Conservation (phyloP, 1,140 invertebrate genomes). For the Drosophila subobscura region DNA sequence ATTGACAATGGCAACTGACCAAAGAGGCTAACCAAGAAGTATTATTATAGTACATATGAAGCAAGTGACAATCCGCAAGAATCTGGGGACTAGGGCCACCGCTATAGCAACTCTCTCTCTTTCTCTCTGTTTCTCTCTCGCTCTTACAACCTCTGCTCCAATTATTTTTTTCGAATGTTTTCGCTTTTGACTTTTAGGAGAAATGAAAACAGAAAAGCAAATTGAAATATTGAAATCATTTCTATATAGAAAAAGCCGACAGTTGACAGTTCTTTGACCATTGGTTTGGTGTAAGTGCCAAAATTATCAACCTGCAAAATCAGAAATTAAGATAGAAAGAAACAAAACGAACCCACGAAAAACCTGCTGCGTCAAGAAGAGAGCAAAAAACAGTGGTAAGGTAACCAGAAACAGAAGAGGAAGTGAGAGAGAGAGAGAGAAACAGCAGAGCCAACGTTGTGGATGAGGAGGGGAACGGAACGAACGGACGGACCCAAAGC, state of each 20-base stretch:
- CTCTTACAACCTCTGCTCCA: constrained; percentile 56
- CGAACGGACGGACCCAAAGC: constrained; percentile 23
- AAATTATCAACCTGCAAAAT: constrained; percentile 15
- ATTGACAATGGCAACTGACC: constrained; percentile 56
- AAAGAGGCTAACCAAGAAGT: neutral
- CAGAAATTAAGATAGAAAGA: constrained; percentile 8
- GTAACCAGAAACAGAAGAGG: constrained; percentile 27
- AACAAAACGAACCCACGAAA: constrained; percentile 19
- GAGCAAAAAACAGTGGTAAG: constrained; percentile 54
- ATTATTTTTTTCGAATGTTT: constrained; percentile 49
- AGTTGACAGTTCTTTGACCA: too few species aligned
- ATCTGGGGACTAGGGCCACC: constrained; percentile 11
- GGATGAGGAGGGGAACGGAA: constrained; percentile 12
- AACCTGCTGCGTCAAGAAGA: constrained; percentile 67
- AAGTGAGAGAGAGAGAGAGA: neutral
- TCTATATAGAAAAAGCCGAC: constrained; percentile 1
- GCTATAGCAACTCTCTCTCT: constrained; percentile 52
- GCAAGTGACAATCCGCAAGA: constrained; percentile 5
- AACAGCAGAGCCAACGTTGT: neutral
- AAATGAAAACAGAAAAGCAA: constrained; percentile 6
- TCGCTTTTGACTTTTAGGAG: constrained; percentile 56
- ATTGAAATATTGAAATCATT: constrained; percentile 1
- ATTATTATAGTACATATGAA: constrained; percentile 26
- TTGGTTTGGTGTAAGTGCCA: neutral
- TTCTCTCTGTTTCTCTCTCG: constrained; percentile 12